These are phyloP conservation scores for Platichthys stellatus DNA, from an alignment of 2,113 vertebrate genomes.

Conservation along the genomic window DNA sequence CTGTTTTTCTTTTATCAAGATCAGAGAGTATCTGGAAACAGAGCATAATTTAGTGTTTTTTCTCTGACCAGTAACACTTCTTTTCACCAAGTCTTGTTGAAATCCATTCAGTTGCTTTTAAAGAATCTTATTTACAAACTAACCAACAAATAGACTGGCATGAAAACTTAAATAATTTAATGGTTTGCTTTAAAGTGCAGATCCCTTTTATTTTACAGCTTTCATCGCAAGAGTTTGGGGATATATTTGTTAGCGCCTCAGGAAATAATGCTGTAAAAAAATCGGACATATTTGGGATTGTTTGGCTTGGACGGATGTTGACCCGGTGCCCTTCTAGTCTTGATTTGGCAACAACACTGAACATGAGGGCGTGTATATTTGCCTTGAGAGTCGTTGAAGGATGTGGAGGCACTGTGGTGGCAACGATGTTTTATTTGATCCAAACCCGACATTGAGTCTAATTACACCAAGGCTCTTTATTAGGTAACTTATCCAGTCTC, in stretches of 20 bases:
- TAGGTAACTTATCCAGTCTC: neutral
- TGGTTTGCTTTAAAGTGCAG: neutral
- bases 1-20: too few relatives aligned
- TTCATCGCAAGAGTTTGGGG: too few relatives aligned
- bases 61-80: too few relatives aligned
- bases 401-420: neutral
- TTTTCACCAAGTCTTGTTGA: too few relatives aligned
- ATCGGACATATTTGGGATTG: neutral
- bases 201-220: neutral
- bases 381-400: neutral
- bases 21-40: too few relatives aligned
- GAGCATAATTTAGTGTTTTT: too few relatives aligned
- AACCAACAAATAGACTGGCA: too few relatives aligned
- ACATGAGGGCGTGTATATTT: neutral
- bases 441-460: neutral
- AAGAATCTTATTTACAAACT: too few relatives aligned
- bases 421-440: neutral
- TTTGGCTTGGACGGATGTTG: neutral
- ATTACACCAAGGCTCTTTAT: neutral
- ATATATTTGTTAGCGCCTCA: too few relatives aligned
- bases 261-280: too few relatives aligned
- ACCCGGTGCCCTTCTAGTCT: neutral
- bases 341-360: slow-evolving; percentile 2
- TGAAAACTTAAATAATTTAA: too few relatives aligned
- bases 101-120: too few relatives aligned